Evolutionary conservation across 2,797 vertebrate genomes (phyloP).

Genomic region (Microcaecilia unicolor): DNA sequence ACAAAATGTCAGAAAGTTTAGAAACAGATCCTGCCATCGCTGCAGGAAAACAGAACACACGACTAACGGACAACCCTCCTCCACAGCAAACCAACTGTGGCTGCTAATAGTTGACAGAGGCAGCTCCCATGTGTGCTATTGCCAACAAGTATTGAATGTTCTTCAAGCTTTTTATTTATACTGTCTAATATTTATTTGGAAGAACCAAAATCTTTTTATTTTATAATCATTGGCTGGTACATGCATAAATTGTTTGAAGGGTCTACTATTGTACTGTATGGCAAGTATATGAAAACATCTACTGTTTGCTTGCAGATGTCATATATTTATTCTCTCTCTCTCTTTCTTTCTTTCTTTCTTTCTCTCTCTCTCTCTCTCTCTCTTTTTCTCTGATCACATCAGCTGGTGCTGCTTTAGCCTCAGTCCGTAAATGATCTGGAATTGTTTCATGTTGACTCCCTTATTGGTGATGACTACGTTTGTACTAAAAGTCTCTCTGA

Average conservation of each 20-base stretch:
- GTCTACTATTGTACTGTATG: conserved; percentile 12
- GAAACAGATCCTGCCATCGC: conserved; percentile 72
- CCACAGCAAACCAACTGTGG: conserved; percentile 81
- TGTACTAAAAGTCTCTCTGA: conserved; percentile 1
- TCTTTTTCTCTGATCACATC: conserved; percentile 13
- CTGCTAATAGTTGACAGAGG: conserved; percentile 66
- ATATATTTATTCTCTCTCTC: conserved; percentile 19
- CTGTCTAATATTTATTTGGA: conserved; percentile 34
- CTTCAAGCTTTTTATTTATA: conserved; percentile 49
- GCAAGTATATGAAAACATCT: conserved; percentile 23
- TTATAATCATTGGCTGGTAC: conserved; percentile 28
- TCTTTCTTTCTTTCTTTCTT: conserved; percentile 12
- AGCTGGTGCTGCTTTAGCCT: conserved; percentile 26
- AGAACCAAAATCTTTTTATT: conserved; percentile 31
- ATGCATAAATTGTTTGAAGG: conserved; percentile 10
- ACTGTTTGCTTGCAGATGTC: conserved; percentile 32
- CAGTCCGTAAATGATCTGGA: no score
- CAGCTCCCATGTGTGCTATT: conserved; percentile 33
- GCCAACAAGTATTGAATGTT: conserved; percentile 50
- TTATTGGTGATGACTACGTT: not conserved
- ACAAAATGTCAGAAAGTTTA: conserved; percentile 94
- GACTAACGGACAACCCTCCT: conserved; percentile 80
- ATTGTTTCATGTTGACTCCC: conserved; percentile 1
- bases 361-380: conserved; percentile 11
- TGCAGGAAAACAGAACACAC: conserved; percentile 74